These are phyloP conservation scores for Chironex yamaguchii DNA, from an alignment of 30 jellyfish, hydroid and myxozoan species.

Conservation along the genomic window DNA sequence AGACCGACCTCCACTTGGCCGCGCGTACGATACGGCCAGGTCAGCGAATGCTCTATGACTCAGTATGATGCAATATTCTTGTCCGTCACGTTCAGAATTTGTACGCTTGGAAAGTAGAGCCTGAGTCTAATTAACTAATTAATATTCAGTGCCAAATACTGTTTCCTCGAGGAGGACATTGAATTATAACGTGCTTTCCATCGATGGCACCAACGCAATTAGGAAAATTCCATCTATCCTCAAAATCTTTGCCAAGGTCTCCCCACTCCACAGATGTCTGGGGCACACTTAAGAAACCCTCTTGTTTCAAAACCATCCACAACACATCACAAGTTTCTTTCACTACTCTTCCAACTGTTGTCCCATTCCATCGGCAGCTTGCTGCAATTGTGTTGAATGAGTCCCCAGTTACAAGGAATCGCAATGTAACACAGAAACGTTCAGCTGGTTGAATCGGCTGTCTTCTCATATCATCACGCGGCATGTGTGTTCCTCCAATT, in stretches of 20 bases:
- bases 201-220: conserved; percentile 76
- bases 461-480: neutral
- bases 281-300: conserved; percentile 55
- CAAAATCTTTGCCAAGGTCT: conserved; percentile 59
- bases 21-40: too few relatives aligned
- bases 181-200: conserved; percentile 71
- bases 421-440: conserved; percentile 40
- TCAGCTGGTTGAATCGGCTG: conserved; percentile 47
- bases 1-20: too few relatives aligned
- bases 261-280: conserved; percentile 32
- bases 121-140: too few relatives aligned
- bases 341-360: conserved; percentile 46
- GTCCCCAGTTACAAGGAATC: conserved; percentile 61
- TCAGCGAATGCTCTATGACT: too few relatives aligned
- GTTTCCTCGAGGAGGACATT: conserved; percentile 65
- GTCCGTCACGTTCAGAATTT: too few relatives aligned
- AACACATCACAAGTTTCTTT: conserved; percentile 49
- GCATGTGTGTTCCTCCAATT: too few relatives aligned
- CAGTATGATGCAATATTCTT: too few relatives aligned
- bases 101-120: too few relatives aligned
- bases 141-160: too few relatives aligned
- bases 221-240: conserved; percentile 70
- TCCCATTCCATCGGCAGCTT: conserved; percentile 45
- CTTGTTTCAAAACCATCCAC: conserved; percentile 24
- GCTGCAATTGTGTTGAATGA: conserved; percentile 73